Percentiles rank a stretch among this genome's conserved stretches.
Evolutionary conservation across 1,140 invertebrate species (phyloP).

Genomic region (Araneus ventricosus): DNA sequence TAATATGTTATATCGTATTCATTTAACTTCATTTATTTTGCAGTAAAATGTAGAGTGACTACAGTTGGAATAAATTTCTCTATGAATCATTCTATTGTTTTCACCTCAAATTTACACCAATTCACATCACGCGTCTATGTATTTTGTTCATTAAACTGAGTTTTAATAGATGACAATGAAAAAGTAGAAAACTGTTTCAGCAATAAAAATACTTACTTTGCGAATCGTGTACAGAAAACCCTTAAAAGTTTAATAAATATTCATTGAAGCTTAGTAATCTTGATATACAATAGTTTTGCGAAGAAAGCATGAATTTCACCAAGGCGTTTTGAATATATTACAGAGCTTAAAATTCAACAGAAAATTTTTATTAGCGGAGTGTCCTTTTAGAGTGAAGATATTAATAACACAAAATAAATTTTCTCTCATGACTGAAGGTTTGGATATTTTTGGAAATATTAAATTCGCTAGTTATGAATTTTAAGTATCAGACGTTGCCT

Average conservation of each 20-base stretch:
- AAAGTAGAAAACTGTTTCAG: background rate
- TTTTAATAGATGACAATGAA: background rate
- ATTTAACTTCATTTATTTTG: background rate
- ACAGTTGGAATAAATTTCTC: background rate
- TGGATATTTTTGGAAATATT: no score
- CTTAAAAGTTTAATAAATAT: background rate
- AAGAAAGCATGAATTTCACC: background rate
- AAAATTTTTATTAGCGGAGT: no score
- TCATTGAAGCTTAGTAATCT: background rate
- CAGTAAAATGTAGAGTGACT: background rate
- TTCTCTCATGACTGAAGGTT: no score
- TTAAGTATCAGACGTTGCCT: no score
- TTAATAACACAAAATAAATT: no score
- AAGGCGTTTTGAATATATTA: no score
- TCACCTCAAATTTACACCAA: background rate
- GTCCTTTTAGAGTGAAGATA: no score
- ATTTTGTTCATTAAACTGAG: background rate
- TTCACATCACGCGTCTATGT: background rate
- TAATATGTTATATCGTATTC: background rate
- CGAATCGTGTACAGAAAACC: background rate
- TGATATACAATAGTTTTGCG: background rate
- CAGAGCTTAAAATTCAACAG: no score
- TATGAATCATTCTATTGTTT: background rate
- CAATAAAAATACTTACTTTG: background rate
- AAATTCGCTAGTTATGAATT: no score